Evolutionary conservation across 1,140 invertebrate genomes (phyloP).

Genomic region (Heterodera carotae): DNA sequence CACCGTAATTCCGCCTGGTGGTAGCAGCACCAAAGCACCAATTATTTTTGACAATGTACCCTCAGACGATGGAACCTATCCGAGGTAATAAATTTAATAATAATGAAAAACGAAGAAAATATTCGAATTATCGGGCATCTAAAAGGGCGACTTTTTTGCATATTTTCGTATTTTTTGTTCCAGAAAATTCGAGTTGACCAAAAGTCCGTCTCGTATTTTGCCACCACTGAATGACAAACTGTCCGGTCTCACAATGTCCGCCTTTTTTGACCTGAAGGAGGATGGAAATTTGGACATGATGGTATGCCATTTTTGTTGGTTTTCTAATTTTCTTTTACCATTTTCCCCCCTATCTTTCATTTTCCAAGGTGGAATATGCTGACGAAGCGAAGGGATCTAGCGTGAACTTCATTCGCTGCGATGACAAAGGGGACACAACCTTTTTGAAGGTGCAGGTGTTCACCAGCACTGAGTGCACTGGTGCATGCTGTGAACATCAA

Average conservation of each 20-base stretch:
- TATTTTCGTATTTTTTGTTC: slow-evolving; percentile 26
- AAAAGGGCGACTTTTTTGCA: slow-evolving; percentile 33
- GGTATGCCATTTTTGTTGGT: slow-evolving; percentile 22
- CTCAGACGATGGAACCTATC: slow-evolving; percentile 21
- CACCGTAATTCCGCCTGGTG: slow-evolving; percentile 26
- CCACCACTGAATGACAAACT: slow-evolving; percentile 42
- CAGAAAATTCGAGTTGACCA: slow-evolving; percentile 58
- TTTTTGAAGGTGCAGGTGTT: slow-evolving; percentile 64
- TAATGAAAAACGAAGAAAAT: no score
- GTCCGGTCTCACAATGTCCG: slow-evolving; percentile 24
- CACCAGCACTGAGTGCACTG: slow-evolving; percentile 41
- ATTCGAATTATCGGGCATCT: no score
- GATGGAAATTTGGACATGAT: slow-evolving; percentile 62
- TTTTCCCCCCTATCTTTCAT: neutral
- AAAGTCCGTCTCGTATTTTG: slow-evolving; percentile 41
- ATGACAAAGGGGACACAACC: slow-evolving; percentile 64
- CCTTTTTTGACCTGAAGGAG: slow-evolving; percentile 63
- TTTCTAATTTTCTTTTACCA: neutral
- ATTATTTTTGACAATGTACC: slow-evolving; percentile 48
- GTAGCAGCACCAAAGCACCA: slow-evolving; percentile 27
- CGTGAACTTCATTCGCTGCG: slow-evolving; percentile 60
- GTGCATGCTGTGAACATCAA: slow-evolving; percentile 1
- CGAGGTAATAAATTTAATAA: no score
- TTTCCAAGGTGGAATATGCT: neutral
- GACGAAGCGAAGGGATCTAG: slow-evolving; percentile 2